Evolutionary conservation across 1,140 invertebrate genomes (phyloP).

Genomic region (Amphibalanus amphitrite): DNA sequence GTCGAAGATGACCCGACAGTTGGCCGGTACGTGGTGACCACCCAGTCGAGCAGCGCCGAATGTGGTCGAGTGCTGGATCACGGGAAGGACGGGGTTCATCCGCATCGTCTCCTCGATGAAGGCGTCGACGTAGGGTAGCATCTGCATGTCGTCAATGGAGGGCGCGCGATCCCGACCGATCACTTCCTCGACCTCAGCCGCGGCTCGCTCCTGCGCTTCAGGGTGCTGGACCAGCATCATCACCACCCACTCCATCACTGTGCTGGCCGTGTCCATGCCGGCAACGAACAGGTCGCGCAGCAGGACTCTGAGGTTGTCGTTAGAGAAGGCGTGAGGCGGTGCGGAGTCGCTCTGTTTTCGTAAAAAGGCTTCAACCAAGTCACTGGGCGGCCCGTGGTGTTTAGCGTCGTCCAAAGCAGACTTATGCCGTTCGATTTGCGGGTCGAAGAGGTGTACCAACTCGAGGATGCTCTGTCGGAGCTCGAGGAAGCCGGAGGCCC

Average conservation of each 20-base stretch:
- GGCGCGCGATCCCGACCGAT: constrained; percentile 60
- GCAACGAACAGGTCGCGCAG: constrained; percentile 37
- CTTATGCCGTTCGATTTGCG: neutral
- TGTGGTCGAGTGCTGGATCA: constrained; percentile 29
- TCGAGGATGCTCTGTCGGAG: neutral
- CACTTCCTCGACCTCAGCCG: constrained; percentile 70
- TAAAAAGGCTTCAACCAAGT: neutral
- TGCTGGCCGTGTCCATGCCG: constrained; percentile 20
- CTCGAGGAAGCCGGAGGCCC: neutral
- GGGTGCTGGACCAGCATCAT: constrained; percentile 54
- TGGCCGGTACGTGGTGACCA: constrained; percentile 21
- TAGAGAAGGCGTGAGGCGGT: neutral
- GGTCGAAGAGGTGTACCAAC: neutral
- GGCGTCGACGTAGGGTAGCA: constrained; percentile 65
- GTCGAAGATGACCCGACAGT: constrained; percentile 46
- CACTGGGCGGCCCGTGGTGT: neutral
- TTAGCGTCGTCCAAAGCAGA: neutral
- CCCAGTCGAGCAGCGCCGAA: constrained; percentile 8
- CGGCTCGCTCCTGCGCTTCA: constrained; percentile 56
- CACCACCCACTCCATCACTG: constrained; percentile 11
- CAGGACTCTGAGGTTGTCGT: neutral
- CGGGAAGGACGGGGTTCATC: constrained; percentile 59
- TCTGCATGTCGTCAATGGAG: constrained; percentile 53
- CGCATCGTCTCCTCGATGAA: constrained; percentile 68
- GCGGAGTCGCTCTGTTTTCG: neutral